Evolutionary conservation across 2,797 vertebrate species (phyloP).

Genomic region (Parotocinclus haroldoi): DNA sequence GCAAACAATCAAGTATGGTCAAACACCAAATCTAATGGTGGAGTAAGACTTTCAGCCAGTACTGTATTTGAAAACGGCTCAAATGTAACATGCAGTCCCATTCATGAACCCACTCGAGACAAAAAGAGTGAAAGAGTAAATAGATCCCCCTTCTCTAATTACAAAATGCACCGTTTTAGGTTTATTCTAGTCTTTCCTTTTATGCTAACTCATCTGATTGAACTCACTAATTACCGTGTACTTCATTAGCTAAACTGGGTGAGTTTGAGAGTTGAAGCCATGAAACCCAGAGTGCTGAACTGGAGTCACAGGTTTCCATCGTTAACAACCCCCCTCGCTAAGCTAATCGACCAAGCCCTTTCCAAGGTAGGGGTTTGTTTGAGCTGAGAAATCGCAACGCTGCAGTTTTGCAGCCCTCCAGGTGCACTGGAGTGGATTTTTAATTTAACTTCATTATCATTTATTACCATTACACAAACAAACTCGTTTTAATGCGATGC

Average conservation of each 20-base stretch:
- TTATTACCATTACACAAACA: background rate
- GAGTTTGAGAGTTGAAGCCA: background rate
- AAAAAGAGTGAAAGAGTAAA: too few relatives aligned
- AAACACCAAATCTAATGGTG: too few relatives aligned
- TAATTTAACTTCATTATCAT: background rate
- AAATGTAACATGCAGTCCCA: too few relatives aligned
- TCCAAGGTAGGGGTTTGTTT: too few relatives aligned
- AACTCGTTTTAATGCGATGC: background rate
- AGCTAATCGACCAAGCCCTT: conserved; percentile 3
- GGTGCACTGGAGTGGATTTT: background rate
- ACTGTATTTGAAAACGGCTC: too few relatives aligned
- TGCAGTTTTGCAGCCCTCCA: background rate
- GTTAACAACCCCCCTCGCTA: background rate
- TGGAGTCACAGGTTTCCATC: background rate
- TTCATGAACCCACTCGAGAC: too few relatives aligned
- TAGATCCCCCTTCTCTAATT: too few relatives aligned
- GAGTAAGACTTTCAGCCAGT: too few relatives aligned
- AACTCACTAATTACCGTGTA: background rate
- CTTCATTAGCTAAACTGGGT: background rate
- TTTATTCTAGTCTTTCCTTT: background rate
- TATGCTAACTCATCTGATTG: background rate
- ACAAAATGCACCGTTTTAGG: too few relatives aligned
- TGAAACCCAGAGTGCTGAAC: background rate
- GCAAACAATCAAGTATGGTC: too few relatives aligned
- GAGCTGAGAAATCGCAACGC: background rate